phyloP scores from a whole-genome alignment of 2,113 vertebrate species.

The Lichenostomus cassidix region DNA sequence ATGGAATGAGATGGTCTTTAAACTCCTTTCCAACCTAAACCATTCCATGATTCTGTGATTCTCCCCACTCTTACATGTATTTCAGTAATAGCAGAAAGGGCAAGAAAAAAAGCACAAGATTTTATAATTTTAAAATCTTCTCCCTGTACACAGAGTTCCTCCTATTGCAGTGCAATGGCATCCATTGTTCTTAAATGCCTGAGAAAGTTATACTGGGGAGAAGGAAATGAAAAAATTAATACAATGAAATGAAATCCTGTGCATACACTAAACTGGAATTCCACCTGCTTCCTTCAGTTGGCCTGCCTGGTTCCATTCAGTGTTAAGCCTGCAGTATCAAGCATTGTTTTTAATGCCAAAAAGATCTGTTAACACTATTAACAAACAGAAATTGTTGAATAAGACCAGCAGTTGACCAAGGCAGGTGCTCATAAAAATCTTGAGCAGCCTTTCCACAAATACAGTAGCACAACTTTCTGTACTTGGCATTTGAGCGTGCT shows the following conservation, averaged over 20 bases:
- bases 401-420: accelerated
- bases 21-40: background rate
- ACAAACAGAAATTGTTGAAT: background rate
- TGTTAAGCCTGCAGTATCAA: background rate
- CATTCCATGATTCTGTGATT: background rate
- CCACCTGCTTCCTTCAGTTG: background rate
- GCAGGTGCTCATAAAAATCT: background rate
- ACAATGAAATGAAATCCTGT: background rate
- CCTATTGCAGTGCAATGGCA: background rate
- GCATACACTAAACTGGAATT: background rate
- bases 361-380: background rate
- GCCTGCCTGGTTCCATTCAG: background rate
- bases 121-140: background rate
- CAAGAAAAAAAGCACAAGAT: background rate
- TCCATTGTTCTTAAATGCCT: background rate
- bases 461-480: background rate
- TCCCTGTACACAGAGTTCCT: background rate
- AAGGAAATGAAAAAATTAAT: background rate
- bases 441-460: background rate
- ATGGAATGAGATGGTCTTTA: background rate
- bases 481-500: background rate
- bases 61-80: background rate
- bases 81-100: background rate
- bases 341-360: background rate
- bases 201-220: background rate